These are phyloP conservation scores for Balaeniceps rex DNA, from an alignment of 2,113 vertebrate genomes.

Conservation along the genomic window DNA sequence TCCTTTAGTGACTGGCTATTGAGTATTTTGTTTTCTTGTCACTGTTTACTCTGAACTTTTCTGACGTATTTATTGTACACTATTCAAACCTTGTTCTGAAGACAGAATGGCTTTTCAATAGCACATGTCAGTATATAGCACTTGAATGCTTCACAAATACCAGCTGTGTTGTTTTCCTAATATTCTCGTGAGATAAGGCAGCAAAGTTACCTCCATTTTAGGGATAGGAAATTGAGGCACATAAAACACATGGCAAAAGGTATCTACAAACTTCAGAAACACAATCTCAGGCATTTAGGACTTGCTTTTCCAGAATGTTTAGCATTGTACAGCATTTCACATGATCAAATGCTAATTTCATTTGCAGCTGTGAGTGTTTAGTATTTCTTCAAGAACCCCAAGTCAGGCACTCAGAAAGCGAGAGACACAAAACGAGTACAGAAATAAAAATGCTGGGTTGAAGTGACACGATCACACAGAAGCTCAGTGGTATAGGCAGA, in stretches of 20 bases:
- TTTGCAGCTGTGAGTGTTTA: neutral
- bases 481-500: neutral
- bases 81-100: conserved; percentile 12
- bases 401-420: neutral
- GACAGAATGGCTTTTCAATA: conserved; percentile 31
- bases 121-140: neutral
- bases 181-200: neutral
- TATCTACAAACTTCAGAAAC: neutral
- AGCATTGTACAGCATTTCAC: neutral
- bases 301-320: neutral
- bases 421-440: neutral
- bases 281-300: neutral
- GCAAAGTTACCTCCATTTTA: neutral
- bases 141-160: neutral
- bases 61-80: conserved; percentile 8
- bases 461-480: neutral
- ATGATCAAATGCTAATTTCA: neutral
- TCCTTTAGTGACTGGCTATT: neutral
- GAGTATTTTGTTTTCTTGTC: conserved; percentile 11
- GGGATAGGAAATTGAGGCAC: neutral
- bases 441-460: neutral
- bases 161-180: conserved; percentile 22
- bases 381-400: neutral
- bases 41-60: conserved; percentile 32
- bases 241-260: neutral